Conservation (phyloP, 1,140 invertebrate species). For the Drosophila hydei region DNA sequence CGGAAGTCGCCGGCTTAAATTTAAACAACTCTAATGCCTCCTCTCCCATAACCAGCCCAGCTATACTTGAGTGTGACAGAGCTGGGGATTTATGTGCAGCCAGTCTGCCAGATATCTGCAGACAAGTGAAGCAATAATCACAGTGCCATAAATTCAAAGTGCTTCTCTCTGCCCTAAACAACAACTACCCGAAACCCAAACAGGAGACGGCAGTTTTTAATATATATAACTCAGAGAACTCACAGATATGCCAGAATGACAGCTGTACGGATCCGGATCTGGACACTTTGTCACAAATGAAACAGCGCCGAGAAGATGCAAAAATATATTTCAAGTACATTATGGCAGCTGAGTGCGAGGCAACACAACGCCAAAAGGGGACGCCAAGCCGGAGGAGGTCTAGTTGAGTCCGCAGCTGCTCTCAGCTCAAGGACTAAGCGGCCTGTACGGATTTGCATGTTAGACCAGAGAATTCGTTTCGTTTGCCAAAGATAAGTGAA, state of each 20-base stretch:
- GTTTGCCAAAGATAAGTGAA: conserved; percentile 50
- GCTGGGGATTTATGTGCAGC: conserved; percentile 65
- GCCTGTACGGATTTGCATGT: conserved; percentile 60
- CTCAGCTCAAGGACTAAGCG: conserved; percentile 59
- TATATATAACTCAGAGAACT: conserved; percentile 71
- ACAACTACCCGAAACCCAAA: conserved; percentile 8
- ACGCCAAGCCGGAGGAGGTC: not conserved
- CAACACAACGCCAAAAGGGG: not conserved
- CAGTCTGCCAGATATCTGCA: conserved; percentile 49
- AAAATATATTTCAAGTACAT: conserved; percentile 74
- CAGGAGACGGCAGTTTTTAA: conserved; percentile 70
- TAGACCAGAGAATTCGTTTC: conserved; percentile 33
- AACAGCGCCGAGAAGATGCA: conserved; percentile 62
- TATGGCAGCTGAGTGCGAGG: conserved; percentile 38
- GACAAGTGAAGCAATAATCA: conserved; percentile 81
- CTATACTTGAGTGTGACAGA: conserved; percentile 49
- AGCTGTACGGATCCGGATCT: conserved; percentile 55
- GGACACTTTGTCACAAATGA: conserved; percentile 73
- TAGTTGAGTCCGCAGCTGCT: conserved; percentile 27
- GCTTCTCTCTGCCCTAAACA: conserved; percentile 21
- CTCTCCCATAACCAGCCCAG: not conserved
- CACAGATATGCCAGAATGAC: conserved; percentile 66
- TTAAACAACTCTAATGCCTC: conserved; percentile 33
- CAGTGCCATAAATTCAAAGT: conserved; percentile 70
- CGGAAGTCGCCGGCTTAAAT: conserved; percentile 47